Conservation (phyloP, 2,797 vertebrate genomes). For the Ctenopoma multispine region DNA sequence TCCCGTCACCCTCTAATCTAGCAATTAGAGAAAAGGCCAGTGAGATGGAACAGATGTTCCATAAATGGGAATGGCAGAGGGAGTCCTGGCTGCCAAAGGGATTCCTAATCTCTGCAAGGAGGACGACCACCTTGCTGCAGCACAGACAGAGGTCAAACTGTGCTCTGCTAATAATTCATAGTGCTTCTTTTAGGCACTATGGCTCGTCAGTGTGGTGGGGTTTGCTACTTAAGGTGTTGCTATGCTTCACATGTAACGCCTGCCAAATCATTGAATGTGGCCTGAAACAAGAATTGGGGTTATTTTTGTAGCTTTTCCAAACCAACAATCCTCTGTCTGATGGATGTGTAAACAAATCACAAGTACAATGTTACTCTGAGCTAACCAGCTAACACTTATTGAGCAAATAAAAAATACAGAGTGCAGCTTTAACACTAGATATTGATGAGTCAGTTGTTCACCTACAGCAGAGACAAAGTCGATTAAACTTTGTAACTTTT, state of each 20-base stretch:
- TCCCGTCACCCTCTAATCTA: conserved; percentile 71
- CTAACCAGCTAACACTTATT: no score
- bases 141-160: conserved; percentile 39
- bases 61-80: conserved; percentile 73
- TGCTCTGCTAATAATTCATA: conserved; percentile 5
- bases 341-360: no score
- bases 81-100: conserved; percentile 53
- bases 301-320: no score
- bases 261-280: neutral
- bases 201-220: neutral
- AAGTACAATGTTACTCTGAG: no score
- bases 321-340: no score
- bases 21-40: conserved; percentile 71
- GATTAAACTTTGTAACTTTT: no score
- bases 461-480: no score
- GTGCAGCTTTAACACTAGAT: no score
- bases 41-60: conserved; percentile 75
- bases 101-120: conserved; percentile 62
- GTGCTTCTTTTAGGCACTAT: conserved; percentile 6
- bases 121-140: conserved; percentile 27
- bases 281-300: no score
- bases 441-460: no score
- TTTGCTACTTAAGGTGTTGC: neutral
- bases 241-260: conserved; percentile 2
- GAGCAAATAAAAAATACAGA: no score